A percentile compares a stretch with the other conserved stretches of the same genome.
Conservation (phyloP, 2,888 invertebrate genomes). For the Ophion costatus region DNA sequence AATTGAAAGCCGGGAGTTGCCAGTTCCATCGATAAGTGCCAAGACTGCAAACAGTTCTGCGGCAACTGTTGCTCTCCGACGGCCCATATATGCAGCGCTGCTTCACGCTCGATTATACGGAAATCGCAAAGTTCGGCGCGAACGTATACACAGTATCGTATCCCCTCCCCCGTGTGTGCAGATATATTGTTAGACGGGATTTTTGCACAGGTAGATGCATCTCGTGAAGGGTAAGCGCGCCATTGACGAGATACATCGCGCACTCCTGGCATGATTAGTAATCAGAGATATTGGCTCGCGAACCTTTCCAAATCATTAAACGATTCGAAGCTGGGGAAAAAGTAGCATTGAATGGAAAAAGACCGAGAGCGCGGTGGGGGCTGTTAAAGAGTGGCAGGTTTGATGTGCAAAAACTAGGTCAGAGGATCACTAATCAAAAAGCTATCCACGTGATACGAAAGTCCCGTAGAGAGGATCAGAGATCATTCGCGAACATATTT, state of each 20-base stretch:
- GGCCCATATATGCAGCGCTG: no score
- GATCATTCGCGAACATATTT: not conserved
- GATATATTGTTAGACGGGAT: not conserved
- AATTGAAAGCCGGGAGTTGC: no score
- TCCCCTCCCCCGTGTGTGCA: not conserved
- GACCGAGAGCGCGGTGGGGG: not conserved
- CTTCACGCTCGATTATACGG: not conserved
- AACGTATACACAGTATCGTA: not conserved
- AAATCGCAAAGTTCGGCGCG: not conserved
- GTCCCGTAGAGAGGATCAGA: not conserved
- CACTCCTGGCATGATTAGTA: constrained; percentile 45
- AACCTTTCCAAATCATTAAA: constrained; percentile 59
- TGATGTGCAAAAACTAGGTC: not conserved
- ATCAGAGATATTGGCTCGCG: constrained; percentile 60
- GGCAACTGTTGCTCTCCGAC: no score
- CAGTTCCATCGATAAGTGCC: no score
- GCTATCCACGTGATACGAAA: not conserved
- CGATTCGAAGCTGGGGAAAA: constrained; percentile 25
- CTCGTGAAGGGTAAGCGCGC: not conserved
- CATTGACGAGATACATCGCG: constrained; percentile 34
- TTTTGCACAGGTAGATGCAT: not conserved
- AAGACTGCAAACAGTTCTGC: no score
- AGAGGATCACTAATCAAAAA: constrained; percentile 14
- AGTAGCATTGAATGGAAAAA: not conserved
- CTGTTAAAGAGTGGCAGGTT: no score